phyloP scores from a whole-genome alignment of 2,113 vertebrate species.

The Dasyprocta punctata region DNA sequence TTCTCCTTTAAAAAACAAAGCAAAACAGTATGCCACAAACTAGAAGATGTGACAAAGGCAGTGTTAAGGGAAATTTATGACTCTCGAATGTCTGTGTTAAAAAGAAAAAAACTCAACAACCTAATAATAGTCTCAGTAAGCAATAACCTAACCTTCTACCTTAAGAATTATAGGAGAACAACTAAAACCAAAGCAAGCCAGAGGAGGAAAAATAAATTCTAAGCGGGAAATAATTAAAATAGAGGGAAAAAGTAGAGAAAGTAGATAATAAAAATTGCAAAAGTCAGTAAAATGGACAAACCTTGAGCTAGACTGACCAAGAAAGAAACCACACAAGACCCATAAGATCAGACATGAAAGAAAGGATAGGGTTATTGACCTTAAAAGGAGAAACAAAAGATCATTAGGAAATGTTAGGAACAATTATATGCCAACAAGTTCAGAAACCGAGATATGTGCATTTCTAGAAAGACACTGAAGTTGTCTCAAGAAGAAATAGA shows the following conservation, averaged over 20 bases:
- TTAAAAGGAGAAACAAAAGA: neutral
- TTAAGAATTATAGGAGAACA: neutral
- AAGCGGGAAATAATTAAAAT: neutral
- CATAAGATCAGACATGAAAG: neutral
- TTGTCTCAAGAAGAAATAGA: neutral
- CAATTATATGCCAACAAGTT: neutral
- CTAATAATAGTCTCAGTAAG: neutral
- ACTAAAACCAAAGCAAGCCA: neutral
- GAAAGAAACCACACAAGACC: neutral
- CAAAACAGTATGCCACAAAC: neutral
- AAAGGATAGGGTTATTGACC: neutral
- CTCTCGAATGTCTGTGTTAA: neutral
- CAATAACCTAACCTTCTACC: neutral
- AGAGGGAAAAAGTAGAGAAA: neutral
- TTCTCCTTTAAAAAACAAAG: neutral
- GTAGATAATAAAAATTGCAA: neutral
- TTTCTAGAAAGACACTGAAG: neutral
- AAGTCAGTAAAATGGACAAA: neutral
- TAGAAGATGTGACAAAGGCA: neutral
- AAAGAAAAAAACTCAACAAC: neutral
- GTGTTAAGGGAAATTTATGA: neutral
- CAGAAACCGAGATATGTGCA: neutral
- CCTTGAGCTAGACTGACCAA: neutral
- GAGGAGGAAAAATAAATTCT: neutral
- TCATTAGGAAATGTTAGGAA: neutral